These are phyloP conservation scores for Pampusana beccarii DNA, from an alignment of 2,113 vertebrate genomes.

Conservation along the genomic window DNA sequence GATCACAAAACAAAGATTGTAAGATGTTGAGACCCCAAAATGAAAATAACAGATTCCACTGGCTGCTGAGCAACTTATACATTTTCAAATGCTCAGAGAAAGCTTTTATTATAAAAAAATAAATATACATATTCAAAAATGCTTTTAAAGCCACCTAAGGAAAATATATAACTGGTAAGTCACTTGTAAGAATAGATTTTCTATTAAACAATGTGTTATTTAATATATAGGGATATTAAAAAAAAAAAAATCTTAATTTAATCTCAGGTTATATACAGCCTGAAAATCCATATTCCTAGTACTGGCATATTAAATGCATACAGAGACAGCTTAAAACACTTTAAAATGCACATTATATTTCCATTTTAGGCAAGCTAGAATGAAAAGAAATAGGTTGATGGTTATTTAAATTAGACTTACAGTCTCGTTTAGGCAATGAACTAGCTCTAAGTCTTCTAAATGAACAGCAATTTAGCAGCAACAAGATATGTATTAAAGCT, in stretches of 20 bases:
- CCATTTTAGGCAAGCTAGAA: slow-evolving; percentile 34
- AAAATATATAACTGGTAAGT: neutral
- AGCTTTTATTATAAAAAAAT: neutral
- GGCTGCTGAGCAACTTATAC: neutral
- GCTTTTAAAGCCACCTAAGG: neutral
- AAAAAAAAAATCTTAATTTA: neutral
- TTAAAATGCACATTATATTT: slow-evolving; percentile 21
- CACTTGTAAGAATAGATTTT: neutral
- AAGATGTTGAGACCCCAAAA: neutral
- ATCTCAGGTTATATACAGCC: neutral
- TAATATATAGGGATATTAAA: neutral
- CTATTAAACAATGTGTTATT: neutral
- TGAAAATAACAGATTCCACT: neutral
- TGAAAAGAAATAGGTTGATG: slow-evolving; percentile 25
- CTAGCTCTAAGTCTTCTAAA: slow-evolving; percentile 56
- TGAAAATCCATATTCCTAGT: neutral
- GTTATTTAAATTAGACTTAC: slow-evolving; percentile 64
- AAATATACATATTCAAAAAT: neutral
- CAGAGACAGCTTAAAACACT: slow-evolving; percentile 1
- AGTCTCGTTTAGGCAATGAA: slow-evolving; percentile 30
- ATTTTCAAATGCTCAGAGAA: neutral
- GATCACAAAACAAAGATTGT: neutral
- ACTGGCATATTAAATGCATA: slow-evolving; percentile 17
- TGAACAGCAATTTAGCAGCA: slow-evolving; percentile 60
- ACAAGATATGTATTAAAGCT: slow-evolving; percentile 42